These are phyloP conservation scores for Sardina pilchardus DNA, from an alignment of 2,113 vertebrate species.

Conservation along the genomic window DNA sequence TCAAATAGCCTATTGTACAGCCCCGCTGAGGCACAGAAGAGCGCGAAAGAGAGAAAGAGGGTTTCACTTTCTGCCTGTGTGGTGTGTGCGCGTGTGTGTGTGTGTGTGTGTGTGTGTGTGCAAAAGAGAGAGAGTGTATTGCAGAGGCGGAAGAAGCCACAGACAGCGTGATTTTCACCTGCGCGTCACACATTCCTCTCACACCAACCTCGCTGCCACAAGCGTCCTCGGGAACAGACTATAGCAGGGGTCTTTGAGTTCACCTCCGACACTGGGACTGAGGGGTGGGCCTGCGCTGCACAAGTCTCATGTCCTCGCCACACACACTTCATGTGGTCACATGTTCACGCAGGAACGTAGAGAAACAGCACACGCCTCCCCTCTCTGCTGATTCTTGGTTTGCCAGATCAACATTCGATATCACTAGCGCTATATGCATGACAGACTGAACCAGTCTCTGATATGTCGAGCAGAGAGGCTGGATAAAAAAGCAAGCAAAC, in stretches of 20 bases:
- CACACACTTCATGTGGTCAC: neutral
- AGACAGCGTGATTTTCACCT: constrained; percentile 15
- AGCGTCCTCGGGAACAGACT: neutral
- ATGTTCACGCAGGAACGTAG: neutral
- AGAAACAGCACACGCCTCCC: neutral
- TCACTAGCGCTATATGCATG: neutral
- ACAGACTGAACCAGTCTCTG: neutral
- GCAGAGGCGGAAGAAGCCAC: neutral
- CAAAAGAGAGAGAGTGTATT: neutral
- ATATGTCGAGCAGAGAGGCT: neutral
- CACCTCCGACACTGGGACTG: neutral
- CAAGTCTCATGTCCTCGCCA: neutral
- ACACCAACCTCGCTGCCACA: neutral
- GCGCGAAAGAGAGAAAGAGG: neutral
- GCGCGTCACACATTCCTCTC: constrained; percentile 1
- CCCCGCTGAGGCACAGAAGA: constrained; percentile 23
- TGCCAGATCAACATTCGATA: neutral
- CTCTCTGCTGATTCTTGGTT: neutral
- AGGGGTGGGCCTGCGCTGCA: neutral
- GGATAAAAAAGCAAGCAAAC: too few relatives aligned
- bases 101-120: neutral
- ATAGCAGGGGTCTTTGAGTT: neutral
- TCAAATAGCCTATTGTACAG: constrained; percentile 35
- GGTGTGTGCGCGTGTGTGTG: constrained; percentile 14
- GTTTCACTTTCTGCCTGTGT: constrained; percentile 26